Conservation (phyloP, 2,113 vertebrate genomes). For the Triplophysa dalaica region DNA sequence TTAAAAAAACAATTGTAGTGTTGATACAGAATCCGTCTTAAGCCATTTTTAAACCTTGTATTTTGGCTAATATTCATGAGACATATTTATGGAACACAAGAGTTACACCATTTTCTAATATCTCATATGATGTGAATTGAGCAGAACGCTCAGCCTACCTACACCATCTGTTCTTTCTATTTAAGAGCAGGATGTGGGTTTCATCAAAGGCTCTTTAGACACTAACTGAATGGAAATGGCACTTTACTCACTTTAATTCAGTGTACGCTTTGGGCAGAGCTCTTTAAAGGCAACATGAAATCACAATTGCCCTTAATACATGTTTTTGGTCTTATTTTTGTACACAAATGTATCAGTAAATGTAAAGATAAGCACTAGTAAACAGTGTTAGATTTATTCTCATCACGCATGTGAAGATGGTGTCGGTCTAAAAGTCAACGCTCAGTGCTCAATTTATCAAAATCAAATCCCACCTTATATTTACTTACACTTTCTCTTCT, state of each 20-base stretch:
- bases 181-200: slow-evolving; percentile 26
- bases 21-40: too few relatives aligned
- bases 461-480: too few relatives aligned
- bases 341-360: background rate
- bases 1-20: too few relatives aligned
- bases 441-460: too few relatives aligned
- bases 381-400: too few relatives aligned
- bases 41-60: too few relatives aligned
- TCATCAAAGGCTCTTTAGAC: background rate
- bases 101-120: background rate
- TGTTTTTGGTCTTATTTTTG: background rate
- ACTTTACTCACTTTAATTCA: slow-evolving; percentile 31
- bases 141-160: slow-evolving; percentile 31
- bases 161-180: slow-evolving; percentile 38
- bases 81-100: too few relatives aligned
- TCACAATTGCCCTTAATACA: background rate
- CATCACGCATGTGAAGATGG: too few relatives aligned
- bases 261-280: slow-evolving; percentile 18
- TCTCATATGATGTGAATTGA: slow-evolving; percentile 10
- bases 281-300: background rate
- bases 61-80: too few relatives aligned
- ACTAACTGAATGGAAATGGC: background rate
- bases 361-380: too few relatives aligned
- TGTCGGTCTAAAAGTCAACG: too few relatives aligned
- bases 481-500: too few relatives aligned